These are phyloP conservation scores for Drosophila engyochracea DNA, from an alignment of 2,888 invertebrate genomes.

Conservation along the genomic window DNA sequence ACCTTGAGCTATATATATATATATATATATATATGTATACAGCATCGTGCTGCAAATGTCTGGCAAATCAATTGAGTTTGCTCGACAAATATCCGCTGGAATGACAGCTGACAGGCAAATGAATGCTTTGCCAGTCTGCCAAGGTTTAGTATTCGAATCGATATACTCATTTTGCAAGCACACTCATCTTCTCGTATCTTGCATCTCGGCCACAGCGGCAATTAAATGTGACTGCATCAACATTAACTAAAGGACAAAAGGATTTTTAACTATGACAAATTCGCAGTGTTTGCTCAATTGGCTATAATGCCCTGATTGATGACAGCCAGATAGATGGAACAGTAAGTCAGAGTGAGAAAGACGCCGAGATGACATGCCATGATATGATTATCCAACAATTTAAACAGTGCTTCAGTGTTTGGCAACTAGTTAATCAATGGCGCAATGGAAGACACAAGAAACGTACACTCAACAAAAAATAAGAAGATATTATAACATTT, in stretches of 20 bases:
- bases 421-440: slow-evolving; percentile 59
- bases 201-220: slow-evolving; percentile 23
- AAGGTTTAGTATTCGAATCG: slow-evolving; percentile 18
- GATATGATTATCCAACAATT: slow-evolving; percentile 68
- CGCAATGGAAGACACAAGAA: background rate
- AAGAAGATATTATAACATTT: background rate
- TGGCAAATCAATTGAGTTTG: slow-evolving; percentile 75
- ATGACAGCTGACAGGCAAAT: slow-evolving; percentile 66
- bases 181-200: background rate
- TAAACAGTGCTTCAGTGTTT: slow-evolving; percentile 53
- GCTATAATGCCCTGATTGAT: slow-evolving; percentile 65
- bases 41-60: slow-evolving; percentile 39
- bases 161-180: background rate
- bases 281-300: slow-evolving; percentile 64
- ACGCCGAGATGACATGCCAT: slow-evolving; percentile 38
- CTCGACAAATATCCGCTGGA: slow-evolving; percentile 72
- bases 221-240: slow-evolving; percentile 59
- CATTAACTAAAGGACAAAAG: slow-evolving; percentile 42
- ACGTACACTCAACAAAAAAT: slow-evolving; percentile 14
- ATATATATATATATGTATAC: background rate
- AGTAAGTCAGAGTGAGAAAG: background rate
- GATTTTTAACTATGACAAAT: slow-evolving; percentile 64
- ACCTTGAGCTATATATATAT: slow-evolving; percentile 32
- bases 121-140: slow-evolving; percentile 33
- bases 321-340: slow-evolving; percentile 6